Evolutionary conservation across 2,888 invertebrate genomes (phyloP), one percentile per base, ranked within the genome.

Genomic region (Iphiclides podalirius): DNA sequence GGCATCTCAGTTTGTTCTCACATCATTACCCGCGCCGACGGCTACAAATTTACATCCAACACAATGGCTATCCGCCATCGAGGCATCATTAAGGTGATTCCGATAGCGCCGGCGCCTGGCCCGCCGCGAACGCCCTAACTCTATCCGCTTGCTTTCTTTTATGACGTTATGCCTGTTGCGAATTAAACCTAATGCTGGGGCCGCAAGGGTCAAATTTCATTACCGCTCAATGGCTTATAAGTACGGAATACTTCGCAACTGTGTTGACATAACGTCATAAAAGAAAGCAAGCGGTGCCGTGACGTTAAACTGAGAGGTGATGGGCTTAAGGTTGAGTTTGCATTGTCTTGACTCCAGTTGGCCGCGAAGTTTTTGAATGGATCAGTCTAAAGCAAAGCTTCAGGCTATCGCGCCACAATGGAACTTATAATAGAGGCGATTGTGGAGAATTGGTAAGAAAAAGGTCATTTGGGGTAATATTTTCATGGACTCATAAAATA

Each of bases 61-160:
- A 88, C 88, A 87, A 88, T 88, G 86, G 87, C 85, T 86, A 87
- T 88, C 86, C 87, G 82, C 82, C 86, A 87, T 88, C 88, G 86
- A 86, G 87, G 87, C 87, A 88, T 88, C 88, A 88, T 88, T 88
- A 88, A 87, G 86, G 88, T 88, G 87, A 88, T 88, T 86, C 85
- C 82, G 87, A 88, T 87, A 88, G 87, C 87, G 87, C 87, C 87
- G 81, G 76, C 66, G 67, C 60, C 64, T 57, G 59, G 64, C 57
- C 70, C 58, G 53, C 58, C 39, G 60, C 59, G 65, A 82, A 79
- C 65, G 71, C 58, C 67, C 63, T 68, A 83, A 63, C 61, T 61
- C 28, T 9, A 50, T 43, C 59, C 39, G 16, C n/a, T n/a, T n/a
- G n/a, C n/a, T n/a, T n/a, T n/a, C n/a, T n/a, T n/a, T n/a, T n/a